Evolutionary conservation across 2,797 vertebrate genomes (phyloP), one percentile per base, ranked within the genome.

Genomic region (Eptatretus atami): DNA sequence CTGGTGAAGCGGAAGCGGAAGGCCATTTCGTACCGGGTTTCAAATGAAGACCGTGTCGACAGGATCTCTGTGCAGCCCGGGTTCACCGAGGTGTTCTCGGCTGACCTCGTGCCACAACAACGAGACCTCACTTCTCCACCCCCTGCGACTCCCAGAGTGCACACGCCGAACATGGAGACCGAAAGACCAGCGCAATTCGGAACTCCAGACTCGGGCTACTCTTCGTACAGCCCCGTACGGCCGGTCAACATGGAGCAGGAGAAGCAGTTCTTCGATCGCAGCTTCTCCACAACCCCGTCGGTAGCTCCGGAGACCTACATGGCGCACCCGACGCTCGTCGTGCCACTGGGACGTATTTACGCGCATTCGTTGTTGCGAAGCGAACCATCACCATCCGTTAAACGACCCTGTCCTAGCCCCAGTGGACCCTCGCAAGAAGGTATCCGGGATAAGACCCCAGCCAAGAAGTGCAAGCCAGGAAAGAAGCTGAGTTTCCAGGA

Each of bases 341-440:
- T 44, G 31, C 31, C 31, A 1, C 31, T 44, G 31, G 31, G 31
- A 44, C 31, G 6, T 8, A 44, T 44, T 44, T 44, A 44, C 31
- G 31, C 31, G 31, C 31, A 44, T 44, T 44, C 31, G 31, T 8
- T 44, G 31, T 44, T 44, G 31, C 31, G 31, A 44, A 44, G 31
- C 31, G 31, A 44, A 44, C 31, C 31, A 8, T 44, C 31, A 8
- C 31, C 6, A 8, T 44, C 31, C 31, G 73, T 75, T 67, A 81
- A 81, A 70, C 76, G 79, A 71, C 74, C 78, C 70, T 66, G 79
- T 65, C 31, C 31, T 44, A 72, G 78, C 71, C 67, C 67, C 52
- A 12, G 15, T 24, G 68, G 78, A 67, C 73, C 31, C 31, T 44
- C 31, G 31, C 31, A 44, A 44, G 31, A 44, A 4, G 31, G 77